Conservation (phyloP, 2,888 invertebrate genomes). For the Pyrrhosoma nymphula region DNA sequence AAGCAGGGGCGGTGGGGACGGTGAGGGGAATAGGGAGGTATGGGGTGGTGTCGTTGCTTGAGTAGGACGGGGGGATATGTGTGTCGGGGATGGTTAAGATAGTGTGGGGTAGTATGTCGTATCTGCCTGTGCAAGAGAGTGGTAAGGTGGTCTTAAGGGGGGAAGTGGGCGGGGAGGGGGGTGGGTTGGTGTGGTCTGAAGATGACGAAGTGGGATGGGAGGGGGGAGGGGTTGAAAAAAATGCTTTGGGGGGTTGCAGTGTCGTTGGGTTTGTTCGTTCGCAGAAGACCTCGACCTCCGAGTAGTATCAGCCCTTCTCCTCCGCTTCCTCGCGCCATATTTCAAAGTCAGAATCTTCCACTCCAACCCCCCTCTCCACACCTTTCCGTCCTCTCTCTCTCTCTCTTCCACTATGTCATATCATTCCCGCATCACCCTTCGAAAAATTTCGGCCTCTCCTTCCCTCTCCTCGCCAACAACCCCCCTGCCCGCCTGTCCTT, state of each 20-base stretch:
- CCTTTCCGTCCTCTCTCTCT: neutral
- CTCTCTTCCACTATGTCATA: neutral
- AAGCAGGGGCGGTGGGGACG: neutral
- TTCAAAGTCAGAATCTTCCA: constrained; percentile 43
- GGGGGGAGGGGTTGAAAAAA: neutral
- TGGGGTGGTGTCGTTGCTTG: neutral
- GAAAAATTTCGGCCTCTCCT: neutral
- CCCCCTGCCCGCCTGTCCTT: neutral
- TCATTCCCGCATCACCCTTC: constrained; percentile 38
- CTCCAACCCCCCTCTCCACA: neutral
- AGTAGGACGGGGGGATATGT: neutral
- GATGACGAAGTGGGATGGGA: neutral
- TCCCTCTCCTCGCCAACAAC: neutral
- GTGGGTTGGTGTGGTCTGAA: neutral
- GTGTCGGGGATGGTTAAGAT: neutral
- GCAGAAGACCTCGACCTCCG: constrained; percentile 16
- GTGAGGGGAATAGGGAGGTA: neutral
- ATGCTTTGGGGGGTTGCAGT: neutral
- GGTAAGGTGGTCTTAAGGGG: neutral
- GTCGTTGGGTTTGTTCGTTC: neutral
- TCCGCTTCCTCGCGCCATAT: constrained; percentile 30
- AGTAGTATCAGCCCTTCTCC: neutral
- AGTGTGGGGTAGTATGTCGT: neutral
- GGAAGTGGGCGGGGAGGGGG: neutral
- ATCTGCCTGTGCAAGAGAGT: neutral